Base-by-base conservation (phyloP, 2,113 vertebrate genomes). In the Trinectes maculatus region DNA sequence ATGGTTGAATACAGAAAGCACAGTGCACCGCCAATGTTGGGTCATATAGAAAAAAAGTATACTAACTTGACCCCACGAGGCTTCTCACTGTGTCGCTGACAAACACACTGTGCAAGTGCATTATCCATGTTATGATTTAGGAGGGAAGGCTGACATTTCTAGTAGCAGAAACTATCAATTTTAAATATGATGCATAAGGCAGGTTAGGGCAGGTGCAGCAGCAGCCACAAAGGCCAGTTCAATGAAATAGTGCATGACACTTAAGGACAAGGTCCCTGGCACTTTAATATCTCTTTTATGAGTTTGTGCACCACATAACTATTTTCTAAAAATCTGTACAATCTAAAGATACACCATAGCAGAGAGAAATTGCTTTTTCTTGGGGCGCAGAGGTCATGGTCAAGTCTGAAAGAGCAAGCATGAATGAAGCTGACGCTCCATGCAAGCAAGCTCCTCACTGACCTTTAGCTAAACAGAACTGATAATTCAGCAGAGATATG, bases 11-110 rank as follows among this genome's bases (percentile, higher is more conserved):
- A 66, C 26, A 74, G 51, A 67, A 16, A 77, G 57, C 26, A 10
- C 51, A 55, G 34, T 68, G 44, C 36, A 48, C 66, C 26, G 13
- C 70, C 43, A 24, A 58, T 67, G 60, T 46, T 49, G 53, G 31
- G 52, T 58, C 40, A 62, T 52, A 67, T 60, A 75, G 69, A 52
- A 61, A 55, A n/a, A 34, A 79, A 81, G 76, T n/a, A n/a, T n/a
- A n/a, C 58, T 52, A 31, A 72, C 55, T 49, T 74, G 74, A 79
- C 68, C 85, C 85, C 82, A 83, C 21, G 1, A 84, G 83, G 80
- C 61, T 72, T 79, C 68, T 71, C 49, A 73, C 77, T 79, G 77
- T 86, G 68, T 51, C 29, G 29, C 72, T 49, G 68, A 84, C 59
- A 73, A 83, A 83, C 64, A 72, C 55, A 58, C 56, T 54, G 49